Conservation (phyloP, 2,113 vertebrate genomes). For the Acrocephalus kingi region DNA sequence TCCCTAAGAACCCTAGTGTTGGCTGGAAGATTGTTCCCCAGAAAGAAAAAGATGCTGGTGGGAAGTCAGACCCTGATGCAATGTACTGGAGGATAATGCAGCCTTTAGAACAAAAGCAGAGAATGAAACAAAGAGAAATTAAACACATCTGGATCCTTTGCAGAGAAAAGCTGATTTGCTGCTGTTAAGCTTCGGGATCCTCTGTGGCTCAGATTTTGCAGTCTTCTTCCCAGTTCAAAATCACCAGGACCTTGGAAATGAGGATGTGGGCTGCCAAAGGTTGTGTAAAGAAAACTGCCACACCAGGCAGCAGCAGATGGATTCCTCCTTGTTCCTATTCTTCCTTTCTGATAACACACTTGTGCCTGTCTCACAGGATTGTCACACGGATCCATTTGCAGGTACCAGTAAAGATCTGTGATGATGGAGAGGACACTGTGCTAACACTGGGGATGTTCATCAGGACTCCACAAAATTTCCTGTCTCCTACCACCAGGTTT, state of each 20-base stretch:
- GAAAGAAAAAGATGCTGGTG: conserved; percentile 39
- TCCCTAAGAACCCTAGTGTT: conserved; percentile 8
- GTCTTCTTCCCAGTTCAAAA: background rate
- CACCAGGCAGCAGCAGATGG: background rate
- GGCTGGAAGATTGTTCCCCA: conserved; percentile 29
- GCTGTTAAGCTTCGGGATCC: background rate
- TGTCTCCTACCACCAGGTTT: background rate
- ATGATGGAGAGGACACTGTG: background rate
- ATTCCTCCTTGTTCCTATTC: background rate
- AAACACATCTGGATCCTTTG: background rate
- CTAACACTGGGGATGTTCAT: background rate
- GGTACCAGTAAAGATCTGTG: background rate
- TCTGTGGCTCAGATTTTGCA: background rate
- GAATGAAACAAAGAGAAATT: conserved; percentile 43
- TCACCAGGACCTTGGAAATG: background rate
- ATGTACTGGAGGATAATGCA: background rate
- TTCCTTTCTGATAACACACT: background rate
- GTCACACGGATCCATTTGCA: background rate
- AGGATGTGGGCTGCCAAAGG: background rate
- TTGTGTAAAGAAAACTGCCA: background rate
- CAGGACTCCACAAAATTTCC: background rate
- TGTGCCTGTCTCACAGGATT: background rate
- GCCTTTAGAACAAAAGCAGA: background rate
- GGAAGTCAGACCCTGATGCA: conserved; percentile 35
- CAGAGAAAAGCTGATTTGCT: conserved; percentile 35